Evolutionary conservation across 2,888 invertebrate species (phyloP).

Genomic region (Lapara coniferarum): DNA sequence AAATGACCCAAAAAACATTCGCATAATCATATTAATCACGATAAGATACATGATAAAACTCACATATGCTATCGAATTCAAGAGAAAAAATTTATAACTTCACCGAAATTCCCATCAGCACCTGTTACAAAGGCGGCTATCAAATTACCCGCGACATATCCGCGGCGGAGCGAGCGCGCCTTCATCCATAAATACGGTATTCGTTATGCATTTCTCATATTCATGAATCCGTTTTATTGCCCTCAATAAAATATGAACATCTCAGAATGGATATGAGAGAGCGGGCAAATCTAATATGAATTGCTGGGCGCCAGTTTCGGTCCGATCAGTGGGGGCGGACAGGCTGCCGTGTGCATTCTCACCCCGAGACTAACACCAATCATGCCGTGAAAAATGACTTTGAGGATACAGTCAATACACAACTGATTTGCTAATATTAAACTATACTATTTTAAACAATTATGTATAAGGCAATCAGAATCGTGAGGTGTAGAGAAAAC

Average conservation of each 20-base stretch:
- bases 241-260: constrained; percentile 85
- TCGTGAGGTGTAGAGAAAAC: background rate
- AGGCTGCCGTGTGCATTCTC: constrained; percentile 42
- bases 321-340: constrained; percentile 64
- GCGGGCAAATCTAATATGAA: constrained; percentile 83
- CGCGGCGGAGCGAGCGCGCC: constrained; percentile 71
- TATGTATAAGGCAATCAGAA: background rate
- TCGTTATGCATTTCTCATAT: constrained; percentile 84
- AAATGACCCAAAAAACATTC: background rate
- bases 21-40: constrained; percentile 13
- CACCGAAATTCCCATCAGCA: constrained; percentile 81
- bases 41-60: constrained; percentile 48
- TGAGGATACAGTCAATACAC: background rate
- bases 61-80: constrained; percentile 67
- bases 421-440: background rate
- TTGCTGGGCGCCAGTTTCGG: constrained; percentile 80
- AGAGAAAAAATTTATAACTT: constrained; percentile 75
- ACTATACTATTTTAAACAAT: constrained; percentile 1
- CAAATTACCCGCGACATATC: constrained; percentile 82
- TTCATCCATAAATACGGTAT: constrained; percentile 82
- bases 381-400: constrained; percentile 7
- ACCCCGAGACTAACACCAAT: constrained; percentile 8
- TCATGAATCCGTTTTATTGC: constrained; percentile 85
- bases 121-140: constrained; percentile 83
- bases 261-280: constrained; percentile 83